phyloP scores from a whole-genome alignment of 2,888 invertebrate genomes.

The Heterodera filipjevi region DNA sequence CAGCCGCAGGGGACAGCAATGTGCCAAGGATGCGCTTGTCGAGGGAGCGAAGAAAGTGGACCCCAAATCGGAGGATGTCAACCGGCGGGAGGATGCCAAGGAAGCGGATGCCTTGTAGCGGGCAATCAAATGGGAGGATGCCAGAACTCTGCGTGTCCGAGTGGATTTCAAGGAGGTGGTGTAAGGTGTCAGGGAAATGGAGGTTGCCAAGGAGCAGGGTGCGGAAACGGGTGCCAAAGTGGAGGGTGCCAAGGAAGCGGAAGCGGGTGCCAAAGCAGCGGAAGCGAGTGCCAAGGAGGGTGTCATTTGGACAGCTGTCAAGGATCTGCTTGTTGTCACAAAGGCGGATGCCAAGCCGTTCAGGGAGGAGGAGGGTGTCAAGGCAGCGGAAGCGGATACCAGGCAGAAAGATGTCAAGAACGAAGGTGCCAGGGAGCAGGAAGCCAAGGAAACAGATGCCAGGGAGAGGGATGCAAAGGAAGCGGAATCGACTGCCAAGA shows the following conservation, averaged over 20 bases:
- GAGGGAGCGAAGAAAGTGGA: not conserved
- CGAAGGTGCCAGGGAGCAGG: not conserved
- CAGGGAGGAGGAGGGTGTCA: not conserved
- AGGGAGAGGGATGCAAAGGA: not conserved
- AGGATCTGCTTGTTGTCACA: no score
- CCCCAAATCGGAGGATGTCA: not conserved
- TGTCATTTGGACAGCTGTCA: no score
- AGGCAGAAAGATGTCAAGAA: not conserved
- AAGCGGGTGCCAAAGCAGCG: not conserved
- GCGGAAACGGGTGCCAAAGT: not conserved
- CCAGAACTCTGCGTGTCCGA: no score
- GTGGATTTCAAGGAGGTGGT: not conserved
- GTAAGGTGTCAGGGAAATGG: not conserved
- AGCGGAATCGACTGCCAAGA: not conserved
- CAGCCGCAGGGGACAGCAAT: not conserved
- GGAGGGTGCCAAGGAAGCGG: not conserved
- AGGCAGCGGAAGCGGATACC: not conserved
- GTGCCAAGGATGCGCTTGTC: not conserved
- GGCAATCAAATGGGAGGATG: not conserved
- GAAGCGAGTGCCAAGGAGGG: not conserved
- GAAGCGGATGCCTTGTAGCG: not conserved
- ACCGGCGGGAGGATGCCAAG: not conserved
- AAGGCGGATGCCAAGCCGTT: no score
- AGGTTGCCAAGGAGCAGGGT: not conserved
- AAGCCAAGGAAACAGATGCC: not conserved